These are phyloP conservation scores for Limnothrissa miodon DNA, from an alignment of 2,113 vertebrate species.

Conservation along the genomic window DNA sequence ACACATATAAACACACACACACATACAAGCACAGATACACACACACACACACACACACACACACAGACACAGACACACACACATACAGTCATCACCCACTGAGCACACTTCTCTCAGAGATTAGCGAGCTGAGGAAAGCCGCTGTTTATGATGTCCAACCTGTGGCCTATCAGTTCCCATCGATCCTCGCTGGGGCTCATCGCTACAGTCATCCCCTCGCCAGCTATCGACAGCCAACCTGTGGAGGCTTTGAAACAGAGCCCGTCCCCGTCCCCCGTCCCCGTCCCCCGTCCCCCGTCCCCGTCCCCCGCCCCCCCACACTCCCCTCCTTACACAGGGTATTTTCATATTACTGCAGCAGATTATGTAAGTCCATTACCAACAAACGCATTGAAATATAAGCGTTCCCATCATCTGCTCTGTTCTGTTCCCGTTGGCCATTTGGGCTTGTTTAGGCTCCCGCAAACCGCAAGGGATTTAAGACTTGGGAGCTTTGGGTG, in stretches of 20 bases:
- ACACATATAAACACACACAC: constrained; percentile 39
- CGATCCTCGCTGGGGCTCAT: constrained; percentile 1
- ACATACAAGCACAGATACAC: constrained; percentile 11
- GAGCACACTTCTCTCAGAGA: constrained; percentile 8
- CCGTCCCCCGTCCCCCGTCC: too few species aligned
- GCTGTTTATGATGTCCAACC: constrained; percentile 21
- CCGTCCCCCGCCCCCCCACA: too few species aligned
- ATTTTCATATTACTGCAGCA: neutral
- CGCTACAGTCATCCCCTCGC: neutral
- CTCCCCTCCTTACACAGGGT: neutral
- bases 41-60: constrained; percentile 14
- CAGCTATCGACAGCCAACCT: neutral
- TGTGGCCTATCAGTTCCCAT: constrained; percentile 16
- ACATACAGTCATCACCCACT: neutral
- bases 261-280: too few species aligned
- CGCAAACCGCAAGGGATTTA: neutral
- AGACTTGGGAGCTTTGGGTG: neutral
- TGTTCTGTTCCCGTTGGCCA: neutral
- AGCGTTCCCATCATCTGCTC: neutral
- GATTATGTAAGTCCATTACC: neutral
- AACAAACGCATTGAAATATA: neutral
- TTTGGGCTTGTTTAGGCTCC: neutral
- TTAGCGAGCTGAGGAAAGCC: neutral
- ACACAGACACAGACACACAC: constrained; percentile 13
- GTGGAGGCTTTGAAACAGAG: neutral